A percentile compares a stretch with the other conserved stretches of the same genome.
Evolutionary conservation across 2,888 invertebrate species (phyloP).

Genomic region (Leptodirus hochenwartii): DNA sequence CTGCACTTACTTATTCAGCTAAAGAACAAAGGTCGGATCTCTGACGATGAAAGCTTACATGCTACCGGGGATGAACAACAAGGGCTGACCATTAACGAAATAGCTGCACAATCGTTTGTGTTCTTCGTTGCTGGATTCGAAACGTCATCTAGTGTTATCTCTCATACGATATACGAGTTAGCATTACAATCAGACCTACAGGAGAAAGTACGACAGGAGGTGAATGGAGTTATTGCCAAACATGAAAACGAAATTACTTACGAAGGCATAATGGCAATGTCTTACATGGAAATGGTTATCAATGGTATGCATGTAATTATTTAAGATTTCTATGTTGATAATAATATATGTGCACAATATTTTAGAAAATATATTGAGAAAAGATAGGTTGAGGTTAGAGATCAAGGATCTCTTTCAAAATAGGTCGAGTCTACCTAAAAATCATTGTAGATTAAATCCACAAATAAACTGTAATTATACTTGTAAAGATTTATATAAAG

Average conservation of each 20-base stretch:
- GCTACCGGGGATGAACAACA: no score
- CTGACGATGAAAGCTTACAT: constrained; percentile 4
- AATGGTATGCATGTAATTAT: no score
- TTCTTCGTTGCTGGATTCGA: constrained; percentile 43
- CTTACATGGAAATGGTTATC: no score
- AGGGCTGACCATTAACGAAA: constrained; percentile 16
- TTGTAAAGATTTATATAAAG: no score
- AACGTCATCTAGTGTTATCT: constrained; percentile 37
- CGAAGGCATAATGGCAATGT: constrained; percentile 8
- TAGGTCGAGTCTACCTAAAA: no score
- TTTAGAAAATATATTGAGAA: no score
- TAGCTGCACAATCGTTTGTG: constrained; percentile 33
- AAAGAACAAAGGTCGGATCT: constrained; percentile 17
- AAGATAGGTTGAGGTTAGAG: no score
- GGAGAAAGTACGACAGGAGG: constrained; percentile 25
- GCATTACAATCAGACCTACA: constrained; percentile 28
- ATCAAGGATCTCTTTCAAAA: no score
- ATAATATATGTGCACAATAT: no score
- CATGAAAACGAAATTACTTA: constrained; percentile 18
- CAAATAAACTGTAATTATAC: no score
- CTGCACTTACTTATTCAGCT: constrained; percentile 32
- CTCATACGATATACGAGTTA: constrained; percentile 34
- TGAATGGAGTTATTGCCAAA: constrained; percentile 19
- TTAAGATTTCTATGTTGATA: no score
- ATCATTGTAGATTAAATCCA: no score